Evolutionary conservation across 2,797 vertebrate genomes (phyloP), one percentile per base, ranked within the genome.

Genomic region (Arnoldichthys spilopterus): DNA sequence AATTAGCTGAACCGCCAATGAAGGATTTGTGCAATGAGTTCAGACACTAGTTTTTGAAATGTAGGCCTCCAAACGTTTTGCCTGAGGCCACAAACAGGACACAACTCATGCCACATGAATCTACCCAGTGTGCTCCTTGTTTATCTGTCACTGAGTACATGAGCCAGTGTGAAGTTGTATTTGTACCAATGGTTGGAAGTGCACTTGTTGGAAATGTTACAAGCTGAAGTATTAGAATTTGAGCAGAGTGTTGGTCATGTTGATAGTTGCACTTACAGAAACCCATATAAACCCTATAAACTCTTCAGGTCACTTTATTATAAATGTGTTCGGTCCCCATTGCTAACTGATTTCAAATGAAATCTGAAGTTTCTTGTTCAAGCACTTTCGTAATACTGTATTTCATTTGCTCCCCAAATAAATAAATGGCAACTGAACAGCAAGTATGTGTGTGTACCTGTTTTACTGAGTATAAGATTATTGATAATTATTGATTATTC

Each of bases 381-480:
- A 47, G 64, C 66, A 68, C 43, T 26, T 67, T 22, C 49, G 66
- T 34, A 53, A 53, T 53, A 53, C 26, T 70, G 47, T 70, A 34
- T 70, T 34, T 53, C 7, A 51, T 20, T 32, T 70, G 16, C 26
- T 70, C 26, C 47, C n/a, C 18, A 64, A 64, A 64, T 64, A 64
- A 64, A 64, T 11, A 13, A n/a, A 63, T 63, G n/a, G 32, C 62
- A 64, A 64, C 11, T 40, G 9, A 69, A 69, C 20, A 26, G 24
- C 24, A 30, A 12, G 15, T 49, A n/a, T 45, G 40, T 28, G 3
- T 47, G 11, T 63, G 63, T 30, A 5, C 45, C 51, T 70, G 26
- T 34, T 30, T 6, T 13, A 45, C 30, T 45, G 37, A 67, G 62
- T 40, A 64, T n/a, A 26, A 6, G n/a, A 40, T 16, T 62, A 7